phyloP scores from a whole-genome alignment of 2,888 invertebrate genomes.

The Pollenia labialis region DNA sequence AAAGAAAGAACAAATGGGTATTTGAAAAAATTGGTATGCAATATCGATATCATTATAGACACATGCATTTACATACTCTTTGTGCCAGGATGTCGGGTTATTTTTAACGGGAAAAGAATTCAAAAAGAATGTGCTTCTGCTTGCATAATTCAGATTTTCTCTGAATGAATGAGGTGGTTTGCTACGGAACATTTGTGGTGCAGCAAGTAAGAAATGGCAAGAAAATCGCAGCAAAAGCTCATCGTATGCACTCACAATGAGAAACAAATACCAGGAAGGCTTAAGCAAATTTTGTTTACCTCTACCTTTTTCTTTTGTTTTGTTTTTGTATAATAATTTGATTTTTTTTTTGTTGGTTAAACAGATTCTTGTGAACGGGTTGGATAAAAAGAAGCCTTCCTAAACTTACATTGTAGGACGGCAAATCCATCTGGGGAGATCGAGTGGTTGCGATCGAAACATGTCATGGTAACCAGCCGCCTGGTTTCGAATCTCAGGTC shows the following conservation, averaged over 20 bases:
- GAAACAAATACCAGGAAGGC: neutral
- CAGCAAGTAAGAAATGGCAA: constrained; percentile 6
- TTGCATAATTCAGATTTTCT: constrained; percentile 22
- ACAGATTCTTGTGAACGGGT: no score
- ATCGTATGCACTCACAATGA: neutral
- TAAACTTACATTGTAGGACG: no score
- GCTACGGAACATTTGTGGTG: neutral
- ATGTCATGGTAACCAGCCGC: no score
- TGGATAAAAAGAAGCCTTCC: no score
- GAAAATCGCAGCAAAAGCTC: constrained; percentile 4
- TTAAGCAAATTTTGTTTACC: neutral
- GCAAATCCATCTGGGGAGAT: no score
- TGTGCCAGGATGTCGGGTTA: constrained; percentile 39
- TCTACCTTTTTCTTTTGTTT: neutral
- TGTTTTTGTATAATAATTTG: neutral
- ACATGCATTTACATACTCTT: constrained; percentile 26
- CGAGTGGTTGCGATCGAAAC: no score
- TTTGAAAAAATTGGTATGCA: constrained; percentile 1
- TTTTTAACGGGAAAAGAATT: constrained; percentile 9
- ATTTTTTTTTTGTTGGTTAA: neutral
- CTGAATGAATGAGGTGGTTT: constrained; percentile 9
- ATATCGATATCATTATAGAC: constrained; percentile 31
- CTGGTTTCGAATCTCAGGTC: no score
- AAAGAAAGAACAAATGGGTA: neutral
- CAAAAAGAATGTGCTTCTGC: constrained; percentile 29